Conservation (phyloP, 2,113 vertebrate genomes). For the Triplophysa tibetana region DNA sequence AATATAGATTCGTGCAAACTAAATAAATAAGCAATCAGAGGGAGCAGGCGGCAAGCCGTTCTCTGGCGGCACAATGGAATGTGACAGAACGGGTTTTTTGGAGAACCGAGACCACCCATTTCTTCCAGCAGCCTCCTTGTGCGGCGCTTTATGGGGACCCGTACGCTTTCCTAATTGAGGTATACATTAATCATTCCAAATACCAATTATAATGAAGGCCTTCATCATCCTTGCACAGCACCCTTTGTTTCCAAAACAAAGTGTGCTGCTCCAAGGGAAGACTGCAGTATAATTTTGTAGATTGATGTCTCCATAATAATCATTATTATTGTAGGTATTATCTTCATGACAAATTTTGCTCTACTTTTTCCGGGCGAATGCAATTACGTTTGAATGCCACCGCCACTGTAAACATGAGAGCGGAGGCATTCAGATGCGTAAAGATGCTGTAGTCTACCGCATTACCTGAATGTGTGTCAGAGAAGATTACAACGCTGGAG, state of each 20-base stretch:
- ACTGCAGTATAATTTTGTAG: constrained; percentile 50
- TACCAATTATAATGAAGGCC: constrained; percentile 71
- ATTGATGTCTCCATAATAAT: constrained; percentile 56
- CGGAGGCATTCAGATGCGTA: background rate
- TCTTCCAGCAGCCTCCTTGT: constrained; percentile 27
- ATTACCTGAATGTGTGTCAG: constrained; percentile 35
- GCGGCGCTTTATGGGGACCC: constrained; percentile 26
- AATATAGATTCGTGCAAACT: constrained; percentile 45
- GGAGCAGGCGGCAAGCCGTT: background rate
- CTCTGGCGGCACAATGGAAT: constrained; percentile 15
- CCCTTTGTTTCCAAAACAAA: constrained; percentile 63
- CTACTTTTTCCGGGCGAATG: constrained; percentile 33
- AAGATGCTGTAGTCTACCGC: constrained; percentile 14
- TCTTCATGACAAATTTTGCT: constrained; percentile 50
- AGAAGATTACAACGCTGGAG: constrained; percentile 34
- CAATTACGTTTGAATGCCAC: constrained; percentile 56
- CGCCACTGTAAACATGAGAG: constrained; percentile 18
- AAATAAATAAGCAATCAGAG: constrained; percentile 49
- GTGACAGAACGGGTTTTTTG: constrained; percentile 9
- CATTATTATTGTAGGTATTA: constrained; percentile 58
- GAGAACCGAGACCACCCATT: constrained; percentile 59
- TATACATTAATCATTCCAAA: constrained; percentile 74
- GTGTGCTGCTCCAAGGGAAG: constrained; percentile 52
- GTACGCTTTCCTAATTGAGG: constrained; percentile 57
- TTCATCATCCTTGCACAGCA: constrained; percentile 45